Percentiles rank a stretch among this genome's conserved stretches.
Evolutionary conservation across 2,888 invertebrate genomes (phyloP).

Genomic region (Drosophila mercatorum): DNA sequence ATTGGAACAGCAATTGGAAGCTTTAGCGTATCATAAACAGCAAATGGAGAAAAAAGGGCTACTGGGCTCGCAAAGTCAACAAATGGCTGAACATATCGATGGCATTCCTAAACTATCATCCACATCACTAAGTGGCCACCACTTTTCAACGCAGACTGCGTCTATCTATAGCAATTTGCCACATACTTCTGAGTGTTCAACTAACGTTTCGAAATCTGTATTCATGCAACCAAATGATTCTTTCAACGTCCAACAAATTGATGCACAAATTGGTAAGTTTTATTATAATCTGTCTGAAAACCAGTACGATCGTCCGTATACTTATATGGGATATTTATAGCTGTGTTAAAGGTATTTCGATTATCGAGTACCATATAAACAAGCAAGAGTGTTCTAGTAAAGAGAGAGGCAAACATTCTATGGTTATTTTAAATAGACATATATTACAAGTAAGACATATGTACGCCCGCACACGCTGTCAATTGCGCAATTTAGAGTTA

Average conservation of each 20-base stretch:
- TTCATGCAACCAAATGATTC: constrained; percentile 2
- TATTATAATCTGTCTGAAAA: neutral
- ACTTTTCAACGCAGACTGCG: constrained; percentile 2
- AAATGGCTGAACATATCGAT: constrained; percentile 6
- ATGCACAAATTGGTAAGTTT: constrained; percentile 30
- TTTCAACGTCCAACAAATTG: constrained; percentile 25
- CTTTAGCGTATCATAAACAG: constrained; percentile 84
- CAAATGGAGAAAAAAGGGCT: constrained; percentile 83
- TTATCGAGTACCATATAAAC: too few relatives aligned
- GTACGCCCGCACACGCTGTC: too few relatives aligned
- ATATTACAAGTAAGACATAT: too few relatives aligned
- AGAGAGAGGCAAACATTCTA: too few relatives aligned
- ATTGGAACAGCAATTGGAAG: constrained; percentile 83
- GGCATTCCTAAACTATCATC: constrained; percentile 69
- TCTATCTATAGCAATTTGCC: constrained; percentile 40
- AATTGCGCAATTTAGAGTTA: too few relatives aligned
- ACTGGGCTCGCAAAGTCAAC: constrained; percentile 46
- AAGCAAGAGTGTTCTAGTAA: too few relatives aligned
- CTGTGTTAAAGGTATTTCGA: too few relatives aligned
- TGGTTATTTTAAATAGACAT: too few relatives aligned
- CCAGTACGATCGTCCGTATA: too few relatives aligned
- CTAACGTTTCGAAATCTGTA: constrained; percentile 2
- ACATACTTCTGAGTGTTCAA: neutral
- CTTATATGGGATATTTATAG: too few relatives aligned
- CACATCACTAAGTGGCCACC: constrained; percentile 50